These are phyloP conservation scores for Eutrigla gurnardus DNA, from an alignment of 2,797 vertebrate genomes.

Conservation along the genomic window DNA sequence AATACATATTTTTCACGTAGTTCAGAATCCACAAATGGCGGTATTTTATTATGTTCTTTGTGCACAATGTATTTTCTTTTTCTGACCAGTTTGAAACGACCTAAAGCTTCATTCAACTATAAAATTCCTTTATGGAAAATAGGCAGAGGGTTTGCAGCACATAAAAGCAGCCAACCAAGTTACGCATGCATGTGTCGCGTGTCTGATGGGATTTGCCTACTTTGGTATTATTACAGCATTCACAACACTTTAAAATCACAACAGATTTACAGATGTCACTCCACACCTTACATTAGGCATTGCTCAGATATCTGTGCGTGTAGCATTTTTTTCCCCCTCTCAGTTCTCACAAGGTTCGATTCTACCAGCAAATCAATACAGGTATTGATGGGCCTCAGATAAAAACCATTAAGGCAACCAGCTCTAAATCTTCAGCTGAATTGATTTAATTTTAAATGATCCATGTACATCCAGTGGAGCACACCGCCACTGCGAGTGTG, in stretches of 20 bases:
- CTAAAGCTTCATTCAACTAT: neutral
- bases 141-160: neutral
- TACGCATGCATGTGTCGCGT: constrained; percentile 3
- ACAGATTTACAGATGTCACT: constrained; percentile 49
- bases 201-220: neutral
- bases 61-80: neutral
- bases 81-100: neutral
- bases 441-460: constrained; percentile 85
- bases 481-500: constrained; percentile 68
- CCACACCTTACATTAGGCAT: constrained; percentile 7
- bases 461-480: constrained; percentile 75
- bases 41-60: neutral
- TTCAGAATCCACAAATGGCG: constrained; percentile 6
- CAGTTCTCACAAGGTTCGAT: constrained; percentile 63
- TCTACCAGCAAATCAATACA: constrained; percentile 69
- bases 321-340: constrained; percentile 36
- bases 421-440: constrained; percentile 81
- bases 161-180: neutral
- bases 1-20: neutral
- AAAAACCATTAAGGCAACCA: constrained; percentile 79
- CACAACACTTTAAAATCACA: constrained; percentile 25
- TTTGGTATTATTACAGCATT: constrained; percentile 15
- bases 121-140: neutral
- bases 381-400: constrained; percentile 79
- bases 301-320: constrained; percentile 53